Evolutionary conservation across 37 sponge, comb jelly and placozoan species (phyloP).

Genomic region (Petrosia ficiformis): DNA sequence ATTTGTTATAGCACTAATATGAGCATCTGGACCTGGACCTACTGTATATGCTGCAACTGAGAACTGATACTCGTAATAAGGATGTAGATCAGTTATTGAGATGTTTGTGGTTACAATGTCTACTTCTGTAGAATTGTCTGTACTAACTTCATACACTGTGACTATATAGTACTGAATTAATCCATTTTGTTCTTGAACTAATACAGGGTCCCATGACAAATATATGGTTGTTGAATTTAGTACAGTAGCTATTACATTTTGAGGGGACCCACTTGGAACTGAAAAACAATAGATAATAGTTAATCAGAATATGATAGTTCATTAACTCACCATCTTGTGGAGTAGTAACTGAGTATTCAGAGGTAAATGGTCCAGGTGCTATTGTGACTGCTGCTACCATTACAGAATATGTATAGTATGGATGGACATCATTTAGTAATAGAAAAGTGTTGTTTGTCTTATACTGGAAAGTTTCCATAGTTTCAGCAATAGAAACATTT

Average conservation of each 20-base stretch:
- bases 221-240: neutral
- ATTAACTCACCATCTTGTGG: slow-evolving; percentile 3
- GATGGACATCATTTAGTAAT: neutral
- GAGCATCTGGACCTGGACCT: neutral
- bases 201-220: neutral
- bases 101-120: neutral
- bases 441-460: neutral
- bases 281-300: neutral
- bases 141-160: too few species aligned
- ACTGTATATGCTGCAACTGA: slow-evolving; percentile 1
- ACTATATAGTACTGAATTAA: neutral
- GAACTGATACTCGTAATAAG: neutral
- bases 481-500: slow-evolving; percentile 7
- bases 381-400: neutral
- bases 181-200: neutral
- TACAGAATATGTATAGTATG: neutral
- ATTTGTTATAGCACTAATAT: neutral
- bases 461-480: neutral
- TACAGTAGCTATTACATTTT: too few species aligned
- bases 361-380: neutral
- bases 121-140: too few species aligned
- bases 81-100: neutral
- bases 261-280: neutral
- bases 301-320: neutral
- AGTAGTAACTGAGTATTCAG: neutral